phyloP scores from a whole-genome alignment of 2,888 invertebrate species.

The Alsophila aescularia region DNA sequence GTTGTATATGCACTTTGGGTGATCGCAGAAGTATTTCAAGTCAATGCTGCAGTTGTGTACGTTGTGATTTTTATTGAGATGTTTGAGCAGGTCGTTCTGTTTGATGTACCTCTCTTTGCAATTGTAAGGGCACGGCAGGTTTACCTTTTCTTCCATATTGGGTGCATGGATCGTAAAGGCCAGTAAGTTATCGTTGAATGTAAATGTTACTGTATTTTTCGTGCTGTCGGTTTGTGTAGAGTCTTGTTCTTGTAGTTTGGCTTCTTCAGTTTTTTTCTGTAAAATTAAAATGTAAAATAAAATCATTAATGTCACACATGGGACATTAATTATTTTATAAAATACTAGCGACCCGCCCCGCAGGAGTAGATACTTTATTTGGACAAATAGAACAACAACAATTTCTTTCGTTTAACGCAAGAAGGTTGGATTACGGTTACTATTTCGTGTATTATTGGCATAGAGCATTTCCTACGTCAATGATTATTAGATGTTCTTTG shows the following conservation, averaged over 20 bases:
- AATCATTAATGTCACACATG: neutral
- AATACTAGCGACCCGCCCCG: no score
- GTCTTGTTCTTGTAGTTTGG: no score
- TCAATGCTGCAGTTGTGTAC: conserved; percentile 52
- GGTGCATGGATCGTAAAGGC: conserved; percentile 57
- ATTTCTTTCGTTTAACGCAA: no score
- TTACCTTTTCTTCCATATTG: conserved; percentile 50
- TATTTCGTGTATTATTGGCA: no score
- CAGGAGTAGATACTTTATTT: no score
- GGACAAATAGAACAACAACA: no score
- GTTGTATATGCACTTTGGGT: conserved; percentile 80
- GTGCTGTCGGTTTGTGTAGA: no score
- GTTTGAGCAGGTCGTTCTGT: conserved; percentile 65
- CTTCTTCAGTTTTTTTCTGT: conserved; percentile 43
- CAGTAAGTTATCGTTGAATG: conserved; percentile 49
- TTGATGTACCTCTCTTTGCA: conserved; percentile 57
- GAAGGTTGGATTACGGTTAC: no score
- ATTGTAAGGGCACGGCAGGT: conserved; percentile 57
- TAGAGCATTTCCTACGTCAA: no score
- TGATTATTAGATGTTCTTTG: no score
- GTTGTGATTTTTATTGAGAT: conserved; percentile 83
- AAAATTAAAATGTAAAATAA: conserved; percentile 19
- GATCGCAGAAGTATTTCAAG: conserved; percentile 84
- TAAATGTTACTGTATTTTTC: conserved; percentile 45
- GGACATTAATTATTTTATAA: no score